A percentile compares a stretch with the other conserved stretches of the same genome.
Conservation (phyloP, 2,113 vertebrate genomes). For the Cyprinodon brontotheroides region DNA sequence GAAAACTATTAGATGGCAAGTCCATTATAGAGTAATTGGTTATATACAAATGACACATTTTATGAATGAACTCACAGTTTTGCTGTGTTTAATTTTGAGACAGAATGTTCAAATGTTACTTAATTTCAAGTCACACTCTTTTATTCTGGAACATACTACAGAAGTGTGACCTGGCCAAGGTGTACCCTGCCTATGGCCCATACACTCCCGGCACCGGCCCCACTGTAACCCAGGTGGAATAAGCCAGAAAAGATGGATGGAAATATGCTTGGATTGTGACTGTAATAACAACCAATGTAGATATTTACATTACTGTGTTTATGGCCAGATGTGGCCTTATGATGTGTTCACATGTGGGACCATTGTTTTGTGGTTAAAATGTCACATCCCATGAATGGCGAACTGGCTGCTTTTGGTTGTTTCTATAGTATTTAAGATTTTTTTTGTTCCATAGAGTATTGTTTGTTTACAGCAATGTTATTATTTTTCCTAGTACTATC, state of each 20-base stretch:
- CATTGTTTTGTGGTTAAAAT: constrained; percentile 31
- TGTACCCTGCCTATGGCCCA: no score
- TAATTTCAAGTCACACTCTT: constrained; percentile 13
- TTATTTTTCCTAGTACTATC: neutral
- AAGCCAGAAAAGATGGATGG: no score
- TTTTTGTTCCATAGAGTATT: neutral
- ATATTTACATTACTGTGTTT: constrained; percentile 46
- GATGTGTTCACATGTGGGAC: constrained; percentile 23
- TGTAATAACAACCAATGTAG: constrained; percentile 31
- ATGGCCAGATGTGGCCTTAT: constrained; percentile 53
- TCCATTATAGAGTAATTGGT: constrained; percentile 29
- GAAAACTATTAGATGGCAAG: constrained; percentile 36
- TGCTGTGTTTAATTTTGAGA: constrained; percentile 21
- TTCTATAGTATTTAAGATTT: neutral
- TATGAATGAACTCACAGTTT: constrained; percentile 14
- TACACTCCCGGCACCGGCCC: no score
- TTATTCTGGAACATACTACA: constrained; percentile 6
- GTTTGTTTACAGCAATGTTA: neutral
- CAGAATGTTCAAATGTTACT: constrained; percentile 19
- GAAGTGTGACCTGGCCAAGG: no score
- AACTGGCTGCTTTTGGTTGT: constrained; percentile 4
- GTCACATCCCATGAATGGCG: constrained; percentile 5
- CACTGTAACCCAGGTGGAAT: no score
- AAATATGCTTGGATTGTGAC: constrained; percentile 6
- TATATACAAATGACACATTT: constrained; percentile 1